These are phyloP conservation scores for Ametastegia equiseti DNA, from an alignment of 2,888 invertebrate species.

Conservation along the genomic window DNA sequence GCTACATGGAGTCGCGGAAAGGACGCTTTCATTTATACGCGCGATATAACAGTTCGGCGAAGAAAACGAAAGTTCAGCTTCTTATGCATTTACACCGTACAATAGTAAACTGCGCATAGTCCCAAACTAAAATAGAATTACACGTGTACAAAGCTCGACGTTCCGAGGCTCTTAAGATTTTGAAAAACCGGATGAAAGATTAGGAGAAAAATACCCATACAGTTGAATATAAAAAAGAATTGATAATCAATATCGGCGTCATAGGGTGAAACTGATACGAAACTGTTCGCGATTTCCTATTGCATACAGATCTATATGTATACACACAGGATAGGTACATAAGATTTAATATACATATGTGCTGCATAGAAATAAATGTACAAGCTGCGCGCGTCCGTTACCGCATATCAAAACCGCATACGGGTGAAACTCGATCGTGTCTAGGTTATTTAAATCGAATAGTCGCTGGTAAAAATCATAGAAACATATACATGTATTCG, in stretches of 20 bases:
- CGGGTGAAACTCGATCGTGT: neutral
- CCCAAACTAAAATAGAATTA: neutral
- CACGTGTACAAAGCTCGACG: no score
- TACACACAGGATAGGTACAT: neutral
- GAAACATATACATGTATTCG: neutral
- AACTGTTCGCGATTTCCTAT: neutral
- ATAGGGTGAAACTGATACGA: neutral
- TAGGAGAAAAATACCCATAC: no score
- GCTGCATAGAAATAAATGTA: neutral
- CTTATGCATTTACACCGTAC: neutral
- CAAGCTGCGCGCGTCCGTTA: neutral
- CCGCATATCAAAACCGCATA: conserved; percentile 14
- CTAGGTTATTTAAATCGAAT: neutral
- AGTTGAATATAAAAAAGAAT: no score
- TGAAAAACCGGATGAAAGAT: no score
- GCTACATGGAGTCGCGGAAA: neutral
- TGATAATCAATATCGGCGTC: neutral
- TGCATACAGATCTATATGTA: neutral
- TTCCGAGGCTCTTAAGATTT: no score
- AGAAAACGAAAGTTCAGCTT: conserved; percentile 25
- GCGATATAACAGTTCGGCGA: neutral
- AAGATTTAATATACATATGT: neutral
- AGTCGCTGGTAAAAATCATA: neutral
- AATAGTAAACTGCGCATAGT: neutral
- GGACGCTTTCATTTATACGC: conserved; percentile 31